Base-by-base conservation (phyloP, 2,797 vertebrate species). In the Sebastes flavidus region DNA sequence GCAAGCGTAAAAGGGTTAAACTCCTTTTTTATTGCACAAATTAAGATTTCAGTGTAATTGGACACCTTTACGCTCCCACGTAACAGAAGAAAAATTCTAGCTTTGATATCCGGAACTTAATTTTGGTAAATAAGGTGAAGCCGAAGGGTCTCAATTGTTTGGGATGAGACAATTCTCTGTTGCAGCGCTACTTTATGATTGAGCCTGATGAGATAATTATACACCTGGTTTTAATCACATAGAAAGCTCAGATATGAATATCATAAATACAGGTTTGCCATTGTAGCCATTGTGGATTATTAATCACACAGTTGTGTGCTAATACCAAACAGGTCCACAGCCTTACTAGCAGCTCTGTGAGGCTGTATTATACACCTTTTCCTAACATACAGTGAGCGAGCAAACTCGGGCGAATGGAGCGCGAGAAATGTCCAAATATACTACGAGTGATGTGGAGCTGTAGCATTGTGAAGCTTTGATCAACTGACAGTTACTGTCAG, bases 171-270 rank as follows among this genome's bases (percentile, higher is more conserved):
- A 42, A 29, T 82, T 79, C 56, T 61, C 54, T 60, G 52, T 74
- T 59, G 38, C 63, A 58, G 72, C 11, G 6, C 72, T 69, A 54
- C 60, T 68, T 74, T 63, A 63, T 82, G 77, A 86, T 73, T 85
- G 46, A 80, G 66, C 34, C 66, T 78, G 63, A 90, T 84, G 65
- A 80, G 78, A 82, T 79, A 80, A 83, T 91, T 90, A 84, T 55
- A 71, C 76, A 82, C 82, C 77, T 82, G 70, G 66, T 77, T 89
- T 49, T 84, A 83, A 80, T 87, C 42, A 81, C 72, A 81, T 77
- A 63, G 81, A 78, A 82, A 63, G 69, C 60, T 69, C 74, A 77
- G 49, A 70, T 84, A 84, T 81, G 27, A 77, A 72, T 86, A 49
- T 75, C 52, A 84, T 80, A 73, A 83, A 77, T 82, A 46, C 58